Percentiles rank a stretch among this genome's conserved stretches.
phyloP scores from a whole-genome alignment of 2,888 invertebrate species.

The Pyrrhosoma nymphula region DNA sequence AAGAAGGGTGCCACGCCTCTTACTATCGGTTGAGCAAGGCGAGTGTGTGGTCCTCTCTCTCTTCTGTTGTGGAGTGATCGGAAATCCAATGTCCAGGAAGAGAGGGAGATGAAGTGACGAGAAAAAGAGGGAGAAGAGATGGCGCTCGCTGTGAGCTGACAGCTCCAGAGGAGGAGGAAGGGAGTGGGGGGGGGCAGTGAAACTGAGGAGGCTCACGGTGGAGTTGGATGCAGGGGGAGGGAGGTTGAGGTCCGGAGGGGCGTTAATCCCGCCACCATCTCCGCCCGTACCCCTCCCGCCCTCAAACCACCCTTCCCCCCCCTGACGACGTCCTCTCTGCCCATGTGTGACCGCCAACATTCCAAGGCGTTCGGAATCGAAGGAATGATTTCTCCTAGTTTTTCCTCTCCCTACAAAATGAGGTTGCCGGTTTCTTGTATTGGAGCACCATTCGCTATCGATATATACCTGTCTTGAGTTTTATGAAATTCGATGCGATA shows the following conservation, averaged over 20 bases:
- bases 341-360: constrained; percentile 35
- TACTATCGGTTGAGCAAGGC: background rate
- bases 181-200: background rate
- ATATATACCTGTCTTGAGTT: background rate
- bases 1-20: background rate
- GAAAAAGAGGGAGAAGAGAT: background rate
- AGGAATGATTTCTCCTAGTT: constrained; percentile 9
- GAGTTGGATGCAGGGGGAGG: background rate
- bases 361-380: background rate
- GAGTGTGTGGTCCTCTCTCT: too few species aligned
- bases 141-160: background rate
- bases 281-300: background rate
- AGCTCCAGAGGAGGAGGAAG: background rate
- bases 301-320: background rate
- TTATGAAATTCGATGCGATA: background rate
- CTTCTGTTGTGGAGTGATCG: background rate
- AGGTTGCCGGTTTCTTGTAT: background rate
- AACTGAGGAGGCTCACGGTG: background rate
- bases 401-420: background rate
- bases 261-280: too few species aligned
- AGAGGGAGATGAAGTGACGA: background rate
- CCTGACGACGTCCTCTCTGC: background rate
- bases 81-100: background rate
- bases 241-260: too few species aligned
- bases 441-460: background rate